A percentile compares a stretch with the other conserved stretches of the same genome.
Evolutionary conservation across 1,140 invertebrate genomes (phyloP).

Genomic region (Daktulosphaira vitifoliae): DNA sequence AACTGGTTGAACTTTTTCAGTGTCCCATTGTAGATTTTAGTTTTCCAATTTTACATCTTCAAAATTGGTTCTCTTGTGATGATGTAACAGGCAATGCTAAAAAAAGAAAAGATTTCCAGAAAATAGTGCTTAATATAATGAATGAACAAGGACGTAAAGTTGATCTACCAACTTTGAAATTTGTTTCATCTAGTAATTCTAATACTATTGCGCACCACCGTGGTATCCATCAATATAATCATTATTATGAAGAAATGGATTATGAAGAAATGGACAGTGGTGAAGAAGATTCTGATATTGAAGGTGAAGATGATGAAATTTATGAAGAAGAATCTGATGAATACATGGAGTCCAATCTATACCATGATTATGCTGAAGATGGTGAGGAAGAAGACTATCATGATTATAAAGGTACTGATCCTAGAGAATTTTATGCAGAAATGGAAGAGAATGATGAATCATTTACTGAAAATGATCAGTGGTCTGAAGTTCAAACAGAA

Average conservation of each 20-base stretch:
- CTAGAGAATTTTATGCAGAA: neutral
- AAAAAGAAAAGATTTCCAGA: constrained; percentile 70
- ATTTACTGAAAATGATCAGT: neutral
- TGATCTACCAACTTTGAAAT: constrained; percentile 40
- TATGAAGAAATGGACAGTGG: neutral
- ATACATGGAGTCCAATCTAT: neutral
- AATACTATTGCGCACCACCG: constrained; percentile 40
- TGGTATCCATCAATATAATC: constrained; percentile 36
- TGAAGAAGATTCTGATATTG: neutral
- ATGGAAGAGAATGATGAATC: neutral
- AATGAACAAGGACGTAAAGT: constrained; percentile 46
- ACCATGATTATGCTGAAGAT: neutral
- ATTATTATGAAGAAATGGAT: constrained; percentile 41
- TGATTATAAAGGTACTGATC: neutral
- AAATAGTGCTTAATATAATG: constrained; percentile 61
- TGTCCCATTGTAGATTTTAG: constrained; percentile 63
- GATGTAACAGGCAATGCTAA: constrained; percentile 51
- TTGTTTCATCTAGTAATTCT: constrained; percentile 43
- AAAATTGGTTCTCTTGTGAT: constrained; percentile 70
- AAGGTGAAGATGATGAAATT: neutral
- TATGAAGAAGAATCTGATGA: neutral
- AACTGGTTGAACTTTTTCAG: constrained; percentile 48
- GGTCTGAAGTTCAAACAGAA: neutral
- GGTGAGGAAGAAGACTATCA: neutral
- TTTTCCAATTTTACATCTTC: constrained; percentile 63